Evolutionary conservation across 2,888 invertebrate species (phyloP), one percentile per base, ranked within the genome.

Genomic region (Salticus scenicus): DNA sequence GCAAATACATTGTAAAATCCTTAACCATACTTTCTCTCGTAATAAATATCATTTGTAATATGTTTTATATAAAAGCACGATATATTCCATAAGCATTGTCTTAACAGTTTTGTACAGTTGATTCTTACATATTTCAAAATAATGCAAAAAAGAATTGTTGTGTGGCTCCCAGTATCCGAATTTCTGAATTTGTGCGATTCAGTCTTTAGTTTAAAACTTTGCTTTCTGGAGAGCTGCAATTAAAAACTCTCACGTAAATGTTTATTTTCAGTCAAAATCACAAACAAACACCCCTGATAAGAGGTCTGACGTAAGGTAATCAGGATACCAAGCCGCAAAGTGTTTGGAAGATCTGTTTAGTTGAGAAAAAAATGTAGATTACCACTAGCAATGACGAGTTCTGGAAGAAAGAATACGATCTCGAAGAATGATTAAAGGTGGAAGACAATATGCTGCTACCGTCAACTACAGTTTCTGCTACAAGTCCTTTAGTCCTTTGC

Each of bases 381-480:
- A 42, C 8, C 27, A 20, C 72, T 17, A 28, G 12, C 1, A 31
- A 14, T 17, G 30, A 2, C 7, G 4, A 10, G 4, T 70, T 17
- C 28, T 31, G 31, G 70, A 70, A 70, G 69, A 69, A 17, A 1
- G 27, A 42, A 17, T 12, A 27, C 31, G 12, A 71, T 17, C 47
- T 64, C 8, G 76, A 63, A 10, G 28, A 75, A 31, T 37, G 41
- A 67, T 67, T 84, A 73, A 77, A 84, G 10, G 85, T 79, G 85
- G 85, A 85, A 78, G 85, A 85, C 74, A 90, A 96, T 95, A 91
- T 96, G 96, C 76, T 78, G 78, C 78, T 73, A 70, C 74, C 75
- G 31, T 82, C 87, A 17, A 82, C 78, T 12, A 87, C 82, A n/a
- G 81, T 81, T 37, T 82, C 87, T 2, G 82, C 82, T 5, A 87